These are phyloP conservation scores for Ganaspis brasiliensis DNA, from an alignment of 2,888 invertebrate genomes.

Conservation along the genomic window DNA sequence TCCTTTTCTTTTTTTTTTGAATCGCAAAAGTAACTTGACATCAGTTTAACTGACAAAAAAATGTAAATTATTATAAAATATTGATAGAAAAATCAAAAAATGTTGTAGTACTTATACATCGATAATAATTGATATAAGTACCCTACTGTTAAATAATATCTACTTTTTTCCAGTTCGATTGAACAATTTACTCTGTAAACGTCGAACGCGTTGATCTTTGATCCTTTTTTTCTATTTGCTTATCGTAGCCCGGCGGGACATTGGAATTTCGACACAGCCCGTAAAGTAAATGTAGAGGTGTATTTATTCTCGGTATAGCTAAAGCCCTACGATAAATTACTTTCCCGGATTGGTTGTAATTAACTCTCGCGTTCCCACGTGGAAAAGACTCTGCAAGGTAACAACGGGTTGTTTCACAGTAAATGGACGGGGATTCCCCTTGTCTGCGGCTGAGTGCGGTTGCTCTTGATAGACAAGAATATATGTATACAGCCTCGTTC, in stretches of 20 bases:
- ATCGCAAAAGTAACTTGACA: no score
- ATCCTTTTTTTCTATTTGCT: constrained; percentile 37
- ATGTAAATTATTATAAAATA: no score
- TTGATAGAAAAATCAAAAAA: no score
- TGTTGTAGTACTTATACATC: no score
- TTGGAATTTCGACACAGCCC: constrained; percentile 34
- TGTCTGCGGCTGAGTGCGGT: constrained; percentile 45
- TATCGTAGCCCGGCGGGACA: constrained; percentile 25
- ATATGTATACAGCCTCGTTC: constrained; percentile 30
- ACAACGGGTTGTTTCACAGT: constrained; percentile 53
- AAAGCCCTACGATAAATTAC: constrained; percentile 44
- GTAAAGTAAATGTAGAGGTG: constrained; percentile 34
- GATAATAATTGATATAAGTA: no score
- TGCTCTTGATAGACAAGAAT: constrained; percentile 42
- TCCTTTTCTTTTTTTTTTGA: no score
- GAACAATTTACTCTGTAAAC: no score
- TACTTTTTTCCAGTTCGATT: no score
- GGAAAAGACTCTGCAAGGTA: constrained; percentile 39
- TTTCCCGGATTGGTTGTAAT: constrained; percentile 47
- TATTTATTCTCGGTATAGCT: constrained; percentile 1
- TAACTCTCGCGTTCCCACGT: constrained; percentile 45
- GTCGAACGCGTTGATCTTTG: no score
- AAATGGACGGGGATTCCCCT: constrained; percentile 59
- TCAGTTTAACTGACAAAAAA: no score
- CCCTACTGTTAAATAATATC: no score